These are phyloP conservation scores for Torymus aiolomorphi DNA, from an alignment of 2,888 invertebrate genomes.

Conservation along the genomic window DNA sequence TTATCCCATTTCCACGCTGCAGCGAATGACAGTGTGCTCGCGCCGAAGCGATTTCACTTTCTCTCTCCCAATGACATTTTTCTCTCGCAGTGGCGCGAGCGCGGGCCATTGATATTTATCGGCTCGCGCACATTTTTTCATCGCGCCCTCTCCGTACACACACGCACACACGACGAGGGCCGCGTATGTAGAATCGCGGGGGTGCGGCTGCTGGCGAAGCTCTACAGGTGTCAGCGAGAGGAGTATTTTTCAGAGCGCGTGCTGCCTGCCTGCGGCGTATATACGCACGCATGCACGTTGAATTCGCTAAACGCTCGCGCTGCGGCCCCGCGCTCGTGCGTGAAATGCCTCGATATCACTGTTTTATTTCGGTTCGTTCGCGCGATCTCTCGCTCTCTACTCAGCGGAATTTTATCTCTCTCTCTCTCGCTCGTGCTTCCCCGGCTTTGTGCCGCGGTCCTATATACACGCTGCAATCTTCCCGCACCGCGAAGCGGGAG, in stretches of 20 bases:
- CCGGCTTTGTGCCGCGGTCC: conserved; percentile 44
- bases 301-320: conserved; percentile 74
- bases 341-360: conserved; percentile 76
- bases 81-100: conserved; percentile 8
- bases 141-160: conserved; percentile 38
- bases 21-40: background rate
- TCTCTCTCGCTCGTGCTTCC: background rate
- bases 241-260: conserved; percentile 74
- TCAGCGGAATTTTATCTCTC: conserved; percentile 58
- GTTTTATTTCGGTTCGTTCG: conserved; percentile 73
- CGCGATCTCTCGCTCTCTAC: conserved; percentile 57
- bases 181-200: conserved; percentile 70
- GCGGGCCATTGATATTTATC: background rate
- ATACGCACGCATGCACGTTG: conserved; percentile 72
- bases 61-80: conserved; percentile 49
- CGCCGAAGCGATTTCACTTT: background rate
- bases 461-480: conserved; percentile 24
- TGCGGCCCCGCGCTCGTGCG: conserved; percentile 69
- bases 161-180: conserved; percentile 3
- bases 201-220: conserved; percentile 66
- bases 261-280: conserved; percentile 62
- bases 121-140: conserved; percentile 53
- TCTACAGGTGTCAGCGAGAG: conserved; percentile 75
- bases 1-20: conserved; percentile 33
- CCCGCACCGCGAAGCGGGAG: background rate